Evolutionary conservation across 2,888 invertebrate genomes (phyloP).

Genomic region (Dasysyrphus albostriatus): DNA sequence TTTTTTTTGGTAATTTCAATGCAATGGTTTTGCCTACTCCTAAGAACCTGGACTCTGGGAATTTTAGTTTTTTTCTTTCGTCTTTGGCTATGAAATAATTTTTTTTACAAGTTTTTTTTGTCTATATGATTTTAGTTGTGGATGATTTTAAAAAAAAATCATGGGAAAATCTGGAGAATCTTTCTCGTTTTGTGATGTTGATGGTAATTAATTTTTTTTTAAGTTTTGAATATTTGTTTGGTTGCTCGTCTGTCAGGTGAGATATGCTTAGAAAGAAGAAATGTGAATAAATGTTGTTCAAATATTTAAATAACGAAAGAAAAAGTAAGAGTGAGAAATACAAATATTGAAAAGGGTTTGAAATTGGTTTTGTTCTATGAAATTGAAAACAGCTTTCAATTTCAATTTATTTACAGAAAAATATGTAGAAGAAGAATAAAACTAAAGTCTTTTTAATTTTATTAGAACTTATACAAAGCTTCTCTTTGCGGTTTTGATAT

Average conservation of each 20-base stretch:
- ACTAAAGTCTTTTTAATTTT: too few species aligned
- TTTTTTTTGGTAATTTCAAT: conserved; percentile 20
- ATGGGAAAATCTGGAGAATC: conserved; percentile 59
- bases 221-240: conserved; percentile 15
- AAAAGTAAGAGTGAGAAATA: conserved; percentile 49
- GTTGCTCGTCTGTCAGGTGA: background rate
- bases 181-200: conserved; percentile 2
- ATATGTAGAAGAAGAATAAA: too few species aligned
- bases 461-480: too few species aligned
- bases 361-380: background rate
- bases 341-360: conserved; percentile 9
- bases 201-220: conserved; percentile 65
- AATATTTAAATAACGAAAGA: conserved; percentile 36
- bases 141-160: conserved; percentile 53
- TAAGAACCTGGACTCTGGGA: conserved; percentile 69
- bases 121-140: conserved; percentile 9
- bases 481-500: too few species aligned
- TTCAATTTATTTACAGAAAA: too few species aligned
- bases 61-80: conserved; percentile 66
- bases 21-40: conserved; percentile 48
- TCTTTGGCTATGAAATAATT: conserved; percentile 69
- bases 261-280: background rate
- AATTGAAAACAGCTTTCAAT: too few species aligned
- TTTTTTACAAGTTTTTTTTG: conserved; percentile 52
- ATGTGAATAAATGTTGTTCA: conserved; percentile 38